phyloP scores from a whole-genome alignment of 2,797 vertebrate species.

The Acanthornis magna region DNA sequence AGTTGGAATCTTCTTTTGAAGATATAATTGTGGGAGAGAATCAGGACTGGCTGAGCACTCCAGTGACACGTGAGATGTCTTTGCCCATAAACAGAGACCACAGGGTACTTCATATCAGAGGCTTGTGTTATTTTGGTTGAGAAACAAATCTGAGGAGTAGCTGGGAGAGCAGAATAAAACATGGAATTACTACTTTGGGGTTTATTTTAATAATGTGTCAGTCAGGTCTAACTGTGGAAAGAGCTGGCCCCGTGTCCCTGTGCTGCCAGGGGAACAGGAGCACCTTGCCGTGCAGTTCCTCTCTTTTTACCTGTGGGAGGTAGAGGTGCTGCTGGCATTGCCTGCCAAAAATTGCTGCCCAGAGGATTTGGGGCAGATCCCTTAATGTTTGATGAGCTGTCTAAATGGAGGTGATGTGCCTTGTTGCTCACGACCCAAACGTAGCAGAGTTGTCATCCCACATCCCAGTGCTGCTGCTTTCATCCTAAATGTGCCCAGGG shows the following conservation, averaged over 20 bases:
- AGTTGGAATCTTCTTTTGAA: neutral
- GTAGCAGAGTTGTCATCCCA: neutral
- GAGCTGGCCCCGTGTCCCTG: fast-evolving
- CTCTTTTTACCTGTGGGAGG: neutral
- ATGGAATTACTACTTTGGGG: fast-evolving
- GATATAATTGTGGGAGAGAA: neutral
- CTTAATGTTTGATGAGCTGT: neutral
- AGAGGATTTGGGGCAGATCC: neutral
- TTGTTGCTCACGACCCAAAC: neutral
- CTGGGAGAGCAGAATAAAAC: neutral
- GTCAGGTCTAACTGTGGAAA: fast-evolving
- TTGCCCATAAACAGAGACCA: neutral
- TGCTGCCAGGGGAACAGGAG: neutral
- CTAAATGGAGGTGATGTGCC: neutral
- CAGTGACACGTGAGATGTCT: fast-evolving
- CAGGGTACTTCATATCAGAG: neutral
- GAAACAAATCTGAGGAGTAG: neutral
- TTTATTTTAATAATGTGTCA: neutral
- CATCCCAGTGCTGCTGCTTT: neutral
- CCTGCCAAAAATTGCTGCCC: neutral
- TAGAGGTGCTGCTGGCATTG: neutral
- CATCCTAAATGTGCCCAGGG: neutral
- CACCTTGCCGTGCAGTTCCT: neutral
- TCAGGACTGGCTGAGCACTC: neutral
- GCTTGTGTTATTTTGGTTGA: neutral